Percentiles rank a stretch among this genome's conserved stretches.
These are phyloP conservation scores for Monopis laevigella DNA, from an alignment of 2,888 invertebrate species.

Conservation along the genomic window DNA sequence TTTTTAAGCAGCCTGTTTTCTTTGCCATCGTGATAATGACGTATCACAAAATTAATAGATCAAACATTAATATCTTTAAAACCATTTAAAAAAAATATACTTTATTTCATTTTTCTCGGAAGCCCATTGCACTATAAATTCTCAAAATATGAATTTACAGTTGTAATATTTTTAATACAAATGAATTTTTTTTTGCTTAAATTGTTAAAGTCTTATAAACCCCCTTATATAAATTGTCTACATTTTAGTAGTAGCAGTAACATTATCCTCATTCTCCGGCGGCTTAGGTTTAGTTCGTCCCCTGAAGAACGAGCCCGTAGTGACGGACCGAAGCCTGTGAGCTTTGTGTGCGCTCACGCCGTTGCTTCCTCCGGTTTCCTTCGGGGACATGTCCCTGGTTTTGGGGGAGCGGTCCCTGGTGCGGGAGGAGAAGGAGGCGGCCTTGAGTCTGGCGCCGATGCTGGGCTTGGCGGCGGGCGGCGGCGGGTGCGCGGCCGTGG, in stretches of 20 bases:
- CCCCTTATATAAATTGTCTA: slow-evolving; percentile 22
- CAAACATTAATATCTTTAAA: no score
- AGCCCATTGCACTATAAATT: no score
- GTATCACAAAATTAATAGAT: no score
- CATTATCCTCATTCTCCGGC: slow-evolving; percentile 32
- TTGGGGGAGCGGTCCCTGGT: slow-evolving; percentile 35
- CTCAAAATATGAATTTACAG: no score
- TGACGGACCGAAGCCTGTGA: slow-evolving; percentile 39
- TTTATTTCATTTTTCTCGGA: no score
- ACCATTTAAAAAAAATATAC: no score
- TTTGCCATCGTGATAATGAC: no score
- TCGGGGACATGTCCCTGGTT: slow-evolving; percentile 36
- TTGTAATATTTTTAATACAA: no score
- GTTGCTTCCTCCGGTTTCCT: slow-evolving; percentile 21
- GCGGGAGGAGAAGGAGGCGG: slow-evolving; percentile 47
- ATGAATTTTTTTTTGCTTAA: no score
- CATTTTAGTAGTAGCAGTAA: slow-evolving; percentile 42
- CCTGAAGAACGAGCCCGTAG: slow-evolving; percentile 46
- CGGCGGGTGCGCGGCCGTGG: slow-evolving; percentile 34
- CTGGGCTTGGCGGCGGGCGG: slow-evolving; percentile 18
- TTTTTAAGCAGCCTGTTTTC: no score
- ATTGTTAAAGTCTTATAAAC: no score
- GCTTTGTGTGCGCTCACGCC: slow-evolving; percentile 31
- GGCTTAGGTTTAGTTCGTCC: slow-evolving; percentile 23
- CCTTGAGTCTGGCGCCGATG: slow-evolving; percentile 34